A percentile compares a stretch with the other conserved stretches of the same genome.
Evolutionary conservation across 1,140 invertebrate genomes (phyloP).

Genomic region (Drosophila orena): DNA sequence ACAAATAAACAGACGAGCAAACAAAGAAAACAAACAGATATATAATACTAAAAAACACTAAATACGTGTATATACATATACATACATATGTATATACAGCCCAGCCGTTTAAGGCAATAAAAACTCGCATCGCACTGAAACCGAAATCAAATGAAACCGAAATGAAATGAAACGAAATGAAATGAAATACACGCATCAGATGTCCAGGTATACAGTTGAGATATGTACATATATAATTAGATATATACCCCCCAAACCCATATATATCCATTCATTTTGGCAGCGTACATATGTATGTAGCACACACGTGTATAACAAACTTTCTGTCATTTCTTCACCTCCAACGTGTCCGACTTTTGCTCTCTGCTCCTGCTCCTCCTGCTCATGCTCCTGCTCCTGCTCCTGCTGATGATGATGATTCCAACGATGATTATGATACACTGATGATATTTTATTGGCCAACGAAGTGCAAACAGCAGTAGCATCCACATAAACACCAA

Average conservation of each 20-base stretch:
- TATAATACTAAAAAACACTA: constrained; percentile 1
- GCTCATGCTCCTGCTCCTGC: neutral
- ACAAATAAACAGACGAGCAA: constrained; percentile 7
- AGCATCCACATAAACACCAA: constrained; percentile 3
- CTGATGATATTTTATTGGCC: constrained; percentile 2
- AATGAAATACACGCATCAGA: neutral
- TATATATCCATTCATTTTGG: constrained; percentile 9
- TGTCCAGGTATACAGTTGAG: neutral
- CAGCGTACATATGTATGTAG: neutral
- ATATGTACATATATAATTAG: constrained; percentile 30
- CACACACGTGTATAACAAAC: constrained; percentile 26
- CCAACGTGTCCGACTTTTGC: neutral
- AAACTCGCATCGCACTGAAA: constrained; percentile 8
- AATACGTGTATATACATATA: neutral
- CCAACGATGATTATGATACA: neutral
- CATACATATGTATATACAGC: neutral
- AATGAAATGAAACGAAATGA: neutral
- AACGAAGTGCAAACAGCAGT: neutral
- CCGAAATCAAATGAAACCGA: constrained; percentile 39
- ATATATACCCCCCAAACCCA: neutral
- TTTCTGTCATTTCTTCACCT: constrained; percentile 28
- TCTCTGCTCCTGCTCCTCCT: neutral
- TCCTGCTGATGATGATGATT: neutral
- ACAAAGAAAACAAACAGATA: constrained; percentile 12
- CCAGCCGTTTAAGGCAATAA: constrained; percentile 15